These are phyloP conservation scores for Gymnarchus niloticus DNA, from an alignment of 2,113 vertebrate species.

Conservation along the genomic window DNA sequence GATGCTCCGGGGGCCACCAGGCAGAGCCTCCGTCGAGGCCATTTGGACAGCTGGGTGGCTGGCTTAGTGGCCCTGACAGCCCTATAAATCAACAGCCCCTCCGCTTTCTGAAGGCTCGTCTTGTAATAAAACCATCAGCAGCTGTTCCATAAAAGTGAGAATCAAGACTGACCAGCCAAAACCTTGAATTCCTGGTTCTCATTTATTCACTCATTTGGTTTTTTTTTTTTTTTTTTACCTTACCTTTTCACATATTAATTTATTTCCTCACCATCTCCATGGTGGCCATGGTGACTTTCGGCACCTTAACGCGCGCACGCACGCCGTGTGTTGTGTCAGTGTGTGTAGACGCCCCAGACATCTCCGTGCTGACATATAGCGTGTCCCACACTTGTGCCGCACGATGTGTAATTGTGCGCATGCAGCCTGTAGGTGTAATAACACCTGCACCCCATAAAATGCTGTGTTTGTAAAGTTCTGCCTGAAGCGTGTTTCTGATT, in stretches of 20 bases:
- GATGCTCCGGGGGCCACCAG: slow-evolving; percentile 19
- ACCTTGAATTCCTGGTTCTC: background rate
- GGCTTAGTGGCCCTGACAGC: slow-evolving; percentile 26
- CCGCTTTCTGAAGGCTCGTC: slow-evolving; percentile 27
- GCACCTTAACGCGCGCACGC: slow-evolving; percentile 29
- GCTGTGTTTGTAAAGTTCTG: slow-evolving; percentile 59
- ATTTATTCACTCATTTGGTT: background rate
- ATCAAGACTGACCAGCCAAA: slow-evolving; percentile 28
- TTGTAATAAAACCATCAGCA: slow-evolving; percentile 33
- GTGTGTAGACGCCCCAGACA: slow-evolving; percentile 44
- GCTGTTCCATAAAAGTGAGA: slow-evolving; percentile 26
- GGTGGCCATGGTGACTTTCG: background rate
- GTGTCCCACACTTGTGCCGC: slow-evolving; percentile 10
- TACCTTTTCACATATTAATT: background rate
- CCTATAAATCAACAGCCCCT: slow-evolving; percentile 40
- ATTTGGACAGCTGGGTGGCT: slow-evolving; percentile 23
- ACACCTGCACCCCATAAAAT: slow-evolving; percentile 46
- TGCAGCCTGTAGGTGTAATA: background rate
- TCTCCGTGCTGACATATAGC: slow-evolving; percentile 31
- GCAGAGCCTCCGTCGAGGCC: slow-evolving; percentile 18
- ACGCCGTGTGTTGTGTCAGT: slow-evolving; percentile 21
- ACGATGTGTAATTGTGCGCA: background rate
- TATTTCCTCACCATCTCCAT: background rate
- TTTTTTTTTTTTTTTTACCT: background rate
- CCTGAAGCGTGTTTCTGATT: slow-evolving; percentile 33